Conservation (phyloP, 2,113 vertebrate species). For the Stercorarius parasiticus region DNA sequence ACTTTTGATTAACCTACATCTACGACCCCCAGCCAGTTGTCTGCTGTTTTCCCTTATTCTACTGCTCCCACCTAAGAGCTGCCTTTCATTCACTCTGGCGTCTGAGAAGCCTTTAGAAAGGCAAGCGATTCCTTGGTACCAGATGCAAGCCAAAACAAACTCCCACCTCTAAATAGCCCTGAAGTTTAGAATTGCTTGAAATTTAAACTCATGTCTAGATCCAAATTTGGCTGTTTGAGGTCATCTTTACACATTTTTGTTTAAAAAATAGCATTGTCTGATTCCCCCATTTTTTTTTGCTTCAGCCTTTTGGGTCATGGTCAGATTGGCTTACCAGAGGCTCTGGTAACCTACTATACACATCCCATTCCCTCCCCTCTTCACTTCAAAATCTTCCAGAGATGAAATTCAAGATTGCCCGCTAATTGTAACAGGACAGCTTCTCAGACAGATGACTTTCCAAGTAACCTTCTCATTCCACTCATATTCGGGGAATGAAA, state of each 20-base stretch:
- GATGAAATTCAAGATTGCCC: slow-evolving; percentile 68
- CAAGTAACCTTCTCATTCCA: slow-evolving; percentile 71
- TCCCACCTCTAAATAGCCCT: not conserved
- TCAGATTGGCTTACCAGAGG: not conserved
- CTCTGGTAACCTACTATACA: not conserved
- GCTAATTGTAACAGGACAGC: slow-evolving; percentile 61
- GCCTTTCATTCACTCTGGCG: not conserved
- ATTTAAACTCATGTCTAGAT: not conserved
- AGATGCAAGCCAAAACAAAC: not conserved
- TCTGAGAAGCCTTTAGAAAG: slow-evolving; percentile 12
- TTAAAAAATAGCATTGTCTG: not conserved
- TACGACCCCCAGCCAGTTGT: not conserved
- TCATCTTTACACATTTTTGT: not conserved
- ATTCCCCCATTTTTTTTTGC: not conserved
- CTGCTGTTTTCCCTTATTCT: not conserved
- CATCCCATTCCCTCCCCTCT: not conserved
- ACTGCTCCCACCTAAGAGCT: not conserved
- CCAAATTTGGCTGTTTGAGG: not conserved
- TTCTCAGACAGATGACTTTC: slow-evolving; percentile 71
- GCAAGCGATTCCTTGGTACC: not conserved
- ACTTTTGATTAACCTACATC: not conserved
- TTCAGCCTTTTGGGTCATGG: not conserved
- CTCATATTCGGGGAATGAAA: slow-evolving; percentile 53
- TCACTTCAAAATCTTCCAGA: slow-evolving; percentile 39
- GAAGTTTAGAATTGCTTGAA: not conserved